Evolutionary conservation across 2,113 vertebrate species (phyloP).

Genomic region (Puntigrus tetrazona): DNA sequence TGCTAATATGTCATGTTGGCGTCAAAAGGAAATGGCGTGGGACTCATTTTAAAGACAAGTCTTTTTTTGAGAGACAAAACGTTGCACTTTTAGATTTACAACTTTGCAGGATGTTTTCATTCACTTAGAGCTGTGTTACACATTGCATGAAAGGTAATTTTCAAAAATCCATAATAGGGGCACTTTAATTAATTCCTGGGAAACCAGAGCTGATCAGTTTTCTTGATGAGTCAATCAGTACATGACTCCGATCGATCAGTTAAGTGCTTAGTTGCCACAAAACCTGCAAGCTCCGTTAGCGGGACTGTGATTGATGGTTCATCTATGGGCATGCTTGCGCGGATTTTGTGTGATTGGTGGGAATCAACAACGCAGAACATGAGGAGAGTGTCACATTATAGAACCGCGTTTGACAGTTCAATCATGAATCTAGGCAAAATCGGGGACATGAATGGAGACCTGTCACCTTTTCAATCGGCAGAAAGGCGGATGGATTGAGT

Average conservation of each 20-base stretch:
- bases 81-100: too few species aligned
- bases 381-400: neutral
- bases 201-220: constrained; percentile 8
- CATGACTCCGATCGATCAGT: neutral
- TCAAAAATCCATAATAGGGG: too few species aligned
- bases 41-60: too few species aligned
- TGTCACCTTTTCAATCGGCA: neutral
- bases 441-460: neutral
- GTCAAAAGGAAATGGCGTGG: too few species aligned
- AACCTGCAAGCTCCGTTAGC: constrained; percentile 20
- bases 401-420: neutral
- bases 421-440: neutral
- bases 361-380: neutral
- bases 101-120: too few species aligned
- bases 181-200: constrained; percentile 4
- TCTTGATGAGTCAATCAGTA: constrained; percentile 23
- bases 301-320: neutral
- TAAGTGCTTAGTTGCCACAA: constrained; percentile 46
- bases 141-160: too few species aligned
- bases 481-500: neutral
- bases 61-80: too few species aligned
- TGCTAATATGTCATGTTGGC: too few species aligned
- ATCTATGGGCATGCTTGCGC: neutral
- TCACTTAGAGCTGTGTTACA: too few species aligned
- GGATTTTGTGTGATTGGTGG: neutral